Evolutionary conservation across 2,113 vertebrate genomes (phyloP).

Genomic region (Callorhinus ursinus): DNA sequence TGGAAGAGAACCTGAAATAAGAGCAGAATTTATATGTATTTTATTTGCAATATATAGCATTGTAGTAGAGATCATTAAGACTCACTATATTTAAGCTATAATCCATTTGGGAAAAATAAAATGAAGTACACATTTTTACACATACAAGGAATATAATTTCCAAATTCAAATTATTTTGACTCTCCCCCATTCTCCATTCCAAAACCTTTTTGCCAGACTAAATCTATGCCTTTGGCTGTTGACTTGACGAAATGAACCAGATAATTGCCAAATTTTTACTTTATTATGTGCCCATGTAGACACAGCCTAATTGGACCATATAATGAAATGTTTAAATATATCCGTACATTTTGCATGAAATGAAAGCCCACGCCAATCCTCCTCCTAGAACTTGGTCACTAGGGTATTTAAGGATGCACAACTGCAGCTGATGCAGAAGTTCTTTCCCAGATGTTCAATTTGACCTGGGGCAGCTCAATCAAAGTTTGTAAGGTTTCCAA

Average conservation of each 20-base stretch:
- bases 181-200: neutral
- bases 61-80: neutral
- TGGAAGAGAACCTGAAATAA: neutral
- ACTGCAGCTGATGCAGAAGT: slow-evolving; percentile 82
- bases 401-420: slow-evolving; percentile 85
- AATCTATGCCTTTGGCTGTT: slow-evolving; percentile 45
- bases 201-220: neutral
- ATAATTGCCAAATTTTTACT: slow-evolving; percentile 61
- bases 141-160: neutral
- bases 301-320: slow-evolving; percentile 51
- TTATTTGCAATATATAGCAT: neutral
- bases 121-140: neutral
- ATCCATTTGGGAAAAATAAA: neutral
- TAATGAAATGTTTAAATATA: slow-evolving; percentile 81
- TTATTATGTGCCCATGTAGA: slow-evolving; percentile 51
- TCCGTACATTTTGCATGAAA: slow-evolving; percentile 77
- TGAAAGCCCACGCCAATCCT: slow-evolving; percentile 71
- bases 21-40: neutral
- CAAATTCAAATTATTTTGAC: slow-evolving; percentile 3
- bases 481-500: slow-evolving; percentile 87
- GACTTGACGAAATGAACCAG: slow-evolving; percentile 65
- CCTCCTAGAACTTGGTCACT: slow-evolving; percentile 79
- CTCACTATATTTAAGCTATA: neutral
- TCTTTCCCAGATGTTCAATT: slow-evolving; percentile 88
- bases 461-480: slow-evolving; percentile 88